Evolutionary conservation across 2,113 vertebrate genomes (phyloP).

Genomic region (Anarhynchus alexandrinus): DNA sequence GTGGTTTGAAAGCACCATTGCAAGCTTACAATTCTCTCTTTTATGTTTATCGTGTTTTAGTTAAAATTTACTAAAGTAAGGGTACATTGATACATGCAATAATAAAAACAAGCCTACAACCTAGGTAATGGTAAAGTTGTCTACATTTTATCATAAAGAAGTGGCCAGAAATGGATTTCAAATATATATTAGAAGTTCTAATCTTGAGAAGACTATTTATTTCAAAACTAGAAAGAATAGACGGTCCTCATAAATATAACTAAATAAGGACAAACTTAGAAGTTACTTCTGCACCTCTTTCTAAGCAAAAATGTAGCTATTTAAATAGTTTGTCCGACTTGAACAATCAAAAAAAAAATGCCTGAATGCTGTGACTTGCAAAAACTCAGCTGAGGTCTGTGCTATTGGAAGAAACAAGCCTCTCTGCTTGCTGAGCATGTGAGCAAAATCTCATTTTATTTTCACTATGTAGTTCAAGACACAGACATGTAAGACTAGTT

Average conservation of each 20-base stretch:
- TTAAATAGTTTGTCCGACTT: background rate
- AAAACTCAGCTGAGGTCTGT: background rate
- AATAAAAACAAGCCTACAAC: background rate
- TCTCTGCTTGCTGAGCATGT: background rate
- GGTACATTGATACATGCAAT: background rate
- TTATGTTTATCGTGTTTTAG: background rate
- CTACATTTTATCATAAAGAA: background rate
- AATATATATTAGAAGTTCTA: background rate
- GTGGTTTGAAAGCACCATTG: background rate
- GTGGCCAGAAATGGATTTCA: background rate
- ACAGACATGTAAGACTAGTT: background rate
- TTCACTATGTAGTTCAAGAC: background rate
- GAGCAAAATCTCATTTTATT: background rate
- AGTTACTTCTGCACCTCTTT: background rate
- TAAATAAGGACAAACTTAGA: background rate
- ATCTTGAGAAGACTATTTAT: background rate
- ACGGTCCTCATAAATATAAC: background rate
- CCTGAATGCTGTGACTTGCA: background rate
- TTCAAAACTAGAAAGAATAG: background rate
- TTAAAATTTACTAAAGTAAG: background rate
- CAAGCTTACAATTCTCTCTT: background rate
- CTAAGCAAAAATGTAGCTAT: background rate
- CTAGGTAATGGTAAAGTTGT: background rate
- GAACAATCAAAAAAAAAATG: background rate
- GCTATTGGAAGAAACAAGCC: background rate